A percentile compares a stretch with the other conserved stretches of the same genome.
phyloP scores from a whole-genome alignment of 2,113 vertebrate species.

The Ancistrus triradiatus region DNA sequence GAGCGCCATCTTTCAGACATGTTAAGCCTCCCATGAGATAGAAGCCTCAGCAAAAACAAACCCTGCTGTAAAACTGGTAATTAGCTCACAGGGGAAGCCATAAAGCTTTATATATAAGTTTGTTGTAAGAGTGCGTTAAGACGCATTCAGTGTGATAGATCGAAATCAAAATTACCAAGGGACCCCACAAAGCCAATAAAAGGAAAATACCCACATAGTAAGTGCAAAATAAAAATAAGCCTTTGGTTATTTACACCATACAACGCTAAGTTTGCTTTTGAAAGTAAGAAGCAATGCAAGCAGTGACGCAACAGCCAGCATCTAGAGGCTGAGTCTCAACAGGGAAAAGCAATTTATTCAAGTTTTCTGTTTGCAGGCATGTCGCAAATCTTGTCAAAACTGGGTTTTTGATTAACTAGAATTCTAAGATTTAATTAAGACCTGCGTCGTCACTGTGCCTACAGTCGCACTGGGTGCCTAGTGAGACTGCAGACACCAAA shows the following conservation, averaged over 20 bases:
- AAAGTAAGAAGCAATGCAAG: constrained; percentile 29
- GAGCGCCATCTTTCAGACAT: too few species aligned
- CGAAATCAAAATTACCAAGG: constrained; percentile 28
- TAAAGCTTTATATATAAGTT: constrained; percentile 19
- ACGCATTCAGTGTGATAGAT: constrained; percentile 20
- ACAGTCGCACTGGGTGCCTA: too few species aligned
- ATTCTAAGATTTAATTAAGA: too few species aligned
- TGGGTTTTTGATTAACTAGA: too few species aligned
- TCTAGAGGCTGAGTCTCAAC: neutral
- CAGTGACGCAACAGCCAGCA: neutral
- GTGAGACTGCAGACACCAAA: too few species aligned
- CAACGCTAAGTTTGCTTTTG: constrained; percentile 20
- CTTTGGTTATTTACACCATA: constrained; percentile 20
- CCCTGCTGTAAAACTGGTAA: constrained; percentile 34
- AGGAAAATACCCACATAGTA: constrained; percentile 14
- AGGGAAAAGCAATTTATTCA: neutral
- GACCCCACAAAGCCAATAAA: constrained; percentile 28
- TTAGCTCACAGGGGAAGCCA: constrained; percentile 47
- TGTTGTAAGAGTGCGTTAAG: neutral
- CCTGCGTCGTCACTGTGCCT: too few species aligned
- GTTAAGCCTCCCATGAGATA: constrained; percentile 27
- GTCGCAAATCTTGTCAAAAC: too few species aligned
- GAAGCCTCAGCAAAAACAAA: constrained; percentile 36
- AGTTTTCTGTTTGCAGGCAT: too few species aligned
- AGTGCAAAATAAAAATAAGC: too few species aligned